These are phyloP conservation scores for Xyrichtys novacula DNA, from an alignment of 2,797 vertebrate species.

Conservation along the genomic window DNA sequence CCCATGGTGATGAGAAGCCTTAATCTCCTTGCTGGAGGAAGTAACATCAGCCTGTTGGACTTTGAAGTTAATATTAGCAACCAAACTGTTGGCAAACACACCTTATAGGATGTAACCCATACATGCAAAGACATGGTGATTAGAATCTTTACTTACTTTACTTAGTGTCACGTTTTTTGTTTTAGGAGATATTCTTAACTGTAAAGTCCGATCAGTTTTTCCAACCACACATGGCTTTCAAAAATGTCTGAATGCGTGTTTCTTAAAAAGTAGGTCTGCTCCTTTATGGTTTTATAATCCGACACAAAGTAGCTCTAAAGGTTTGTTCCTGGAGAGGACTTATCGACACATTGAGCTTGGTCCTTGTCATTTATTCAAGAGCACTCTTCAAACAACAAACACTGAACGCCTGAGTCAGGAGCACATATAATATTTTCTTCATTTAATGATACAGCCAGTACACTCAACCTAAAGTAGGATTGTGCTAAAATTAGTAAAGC, in stretches of 20 bases:
- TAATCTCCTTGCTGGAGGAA: conserved; percentile 56
- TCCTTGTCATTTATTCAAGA: neutral
- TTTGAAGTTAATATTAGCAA: conserved; percentile 50
- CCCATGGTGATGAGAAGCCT: conserved; percentile 41
- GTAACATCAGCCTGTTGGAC: conserved; percentile 48
- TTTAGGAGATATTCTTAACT: neutral
- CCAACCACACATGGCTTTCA: neutral
- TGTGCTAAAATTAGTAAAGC: conserved; percentile 1
- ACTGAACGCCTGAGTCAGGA: conserved; percentile 10
- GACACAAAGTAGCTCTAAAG: too few relatives aligned
- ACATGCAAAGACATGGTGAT: neutral
- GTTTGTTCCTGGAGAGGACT: too few relatives aligned
- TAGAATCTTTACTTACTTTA: neutral
- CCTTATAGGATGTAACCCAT: conserved; percentile 12
- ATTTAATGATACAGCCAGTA: neutral
- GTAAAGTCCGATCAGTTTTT: neutral
- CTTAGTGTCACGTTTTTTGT: neutral
- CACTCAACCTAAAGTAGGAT: neutral
- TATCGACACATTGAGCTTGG: too few relatives aligned
- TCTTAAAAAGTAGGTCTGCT: too few relatives aligned
- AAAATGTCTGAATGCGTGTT: neutral
- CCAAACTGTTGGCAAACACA: conserved; percentile 38
- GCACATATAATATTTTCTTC: conserved; percentile 7
- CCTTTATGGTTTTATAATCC: too few relatives aligned
- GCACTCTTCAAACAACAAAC: neutral